phyloP scores from a whole-genome alignment of 2,113 vertebrate species.

The Gymnobelideus leadbeateri region DNA sequence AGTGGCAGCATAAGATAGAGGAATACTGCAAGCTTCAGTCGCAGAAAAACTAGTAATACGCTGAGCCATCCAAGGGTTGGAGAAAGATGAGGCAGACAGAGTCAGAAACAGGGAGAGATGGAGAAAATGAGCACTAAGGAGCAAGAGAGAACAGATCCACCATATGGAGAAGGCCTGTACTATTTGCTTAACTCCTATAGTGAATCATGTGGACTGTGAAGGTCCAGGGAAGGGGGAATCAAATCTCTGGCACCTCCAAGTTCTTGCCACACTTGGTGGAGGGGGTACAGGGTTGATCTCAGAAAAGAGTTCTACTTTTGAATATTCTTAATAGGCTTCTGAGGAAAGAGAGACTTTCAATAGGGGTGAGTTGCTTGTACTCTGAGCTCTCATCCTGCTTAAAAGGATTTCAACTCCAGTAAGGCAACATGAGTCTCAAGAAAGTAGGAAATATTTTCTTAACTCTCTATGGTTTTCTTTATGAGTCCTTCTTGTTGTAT shows the following conservation, averaged over 20 bases:
- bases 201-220: not conserved
- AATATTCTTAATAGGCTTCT: not conserved
- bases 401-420: not conserved
- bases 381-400: not conserved
- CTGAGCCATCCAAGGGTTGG: not conserved
- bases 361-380: not conserved
- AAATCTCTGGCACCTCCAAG: not conserved
- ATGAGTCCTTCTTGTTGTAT: not conserved
- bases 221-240: not conserved
- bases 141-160: not conserved
- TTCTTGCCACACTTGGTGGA: not conserved
- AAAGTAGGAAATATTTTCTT: not conserved
- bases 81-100: not conserved
- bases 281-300: not conserved
- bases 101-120: not conserved
- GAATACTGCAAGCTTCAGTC: not conserved
- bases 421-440: not conserved
- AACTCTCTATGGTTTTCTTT: not conserved
- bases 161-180: not conserved
- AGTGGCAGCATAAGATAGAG: not conserved
- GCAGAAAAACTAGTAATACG: not conserved
- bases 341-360: not conserved
- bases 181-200: not conserved
- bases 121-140: not conserved
- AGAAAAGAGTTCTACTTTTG: not conserved